Base-by-base conservation (phyloP, 2,797 vertebrate species). In the Salarias fasciatus region DNA sequence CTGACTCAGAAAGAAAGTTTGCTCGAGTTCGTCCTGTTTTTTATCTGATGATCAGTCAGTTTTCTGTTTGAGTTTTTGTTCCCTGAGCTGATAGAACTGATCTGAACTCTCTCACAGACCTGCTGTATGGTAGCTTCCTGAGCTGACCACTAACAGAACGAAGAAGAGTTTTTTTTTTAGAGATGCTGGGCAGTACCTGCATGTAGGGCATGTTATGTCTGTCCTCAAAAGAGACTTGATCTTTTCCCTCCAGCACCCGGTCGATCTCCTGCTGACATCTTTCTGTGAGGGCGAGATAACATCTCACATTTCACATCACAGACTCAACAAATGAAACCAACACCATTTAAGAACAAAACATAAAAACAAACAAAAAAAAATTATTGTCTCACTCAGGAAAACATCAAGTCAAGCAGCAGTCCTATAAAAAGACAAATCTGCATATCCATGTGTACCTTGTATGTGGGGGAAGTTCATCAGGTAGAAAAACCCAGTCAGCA, bases 261-360 rank as follows among this genome's bases (percentile, higher is more conserved):
- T 92, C 88, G 4, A 93, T 90, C 69, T 93, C 91, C 61, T 85
- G 69, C 9, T 89, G 88, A 70, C 89, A 92, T n/a, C 46, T 77
- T 6, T 85, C 90, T 89, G 75, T 9, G 4, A 8, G 10, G n/a
- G 11, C 0, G 9, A 48, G 45, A 41, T 8, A 35, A 49, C 36
- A 51, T 31, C 11, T 18, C 29, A 35, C n/a, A 24, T 24, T 24
- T 2, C 18, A 24, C n/a, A n/a, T n/a, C n/a, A n/a, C 18, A n/a
- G n/a, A n/a, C n/a, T n/a, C n/a, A n/a, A n/a, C n/a, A n/a, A n/a
- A n/a, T n/a, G n/a, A n/a, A n/a, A n/a, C n/a, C n/a, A n/a, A n/a
- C n/a, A n/a, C n/a, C n/a, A n/a, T n/a, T n/a, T n/a, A n/a, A n/a
- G n/a, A n/a, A n/a, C n/a, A n/a, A n/a, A n/a, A n/a, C n/a, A n/a